Evolutionary conservation across 2,888 invertebrate species (phyloP).

Genomic region (Terebella lapidaria): DNA sequence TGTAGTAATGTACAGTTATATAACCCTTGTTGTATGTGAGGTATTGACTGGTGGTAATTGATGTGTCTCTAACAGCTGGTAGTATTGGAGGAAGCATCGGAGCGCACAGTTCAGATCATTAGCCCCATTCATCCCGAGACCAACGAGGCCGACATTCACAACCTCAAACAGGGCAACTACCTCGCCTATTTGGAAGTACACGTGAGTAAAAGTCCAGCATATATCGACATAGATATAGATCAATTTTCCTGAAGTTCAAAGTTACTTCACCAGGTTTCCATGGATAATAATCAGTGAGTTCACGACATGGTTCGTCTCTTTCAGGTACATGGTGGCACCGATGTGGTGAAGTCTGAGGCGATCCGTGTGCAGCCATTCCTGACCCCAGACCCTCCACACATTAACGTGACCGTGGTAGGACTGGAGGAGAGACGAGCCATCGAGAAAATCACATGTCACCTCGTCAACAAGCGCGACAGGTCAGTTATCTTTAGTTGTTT

Average conservation of each 20-base stretch:
- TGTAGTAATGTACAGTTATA: no score
- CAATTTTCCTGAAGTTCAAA: not conserved
- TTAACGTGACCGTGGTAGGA: conserved; percentile 47
- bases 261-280: no score
- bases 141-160: conserved; percentile 47
- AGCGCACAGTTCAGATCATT: conserved; percentile 42
- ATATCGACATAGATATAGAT: no score
- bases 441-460: conserved; percentile 50
- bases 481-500: not conserved
- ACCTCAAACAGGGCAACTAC: conserved; percentile 46
- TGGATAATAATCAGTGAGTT: no score
- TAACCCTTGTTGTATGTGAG: no score
- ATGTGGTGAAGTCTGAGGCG: conserved; percentile 43
- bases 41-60: no score
- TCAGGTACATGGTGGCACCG: conserved; percentile 50
- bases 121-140: conserved; percentile 49
- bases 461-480: conserved; percentile 51
- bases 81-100: conserved; percentile 44
- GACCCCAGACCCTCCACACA: conserved; percentile 46
- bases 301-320: not conserved
- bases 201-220: conserved; percentile 36
- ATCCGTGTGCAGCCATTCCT: conserved; percentile 43
- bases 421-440: conserved; percentile 48
- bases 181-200: conserved; percentile 47
- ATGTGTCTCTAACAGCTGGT: conserved; percentile 41